These are phyloP conservation scores for Micronycteris hirsuta DNA, from an alignment of 2,113 vertebrate genomes.

Conservation along the genomic window DNA sequence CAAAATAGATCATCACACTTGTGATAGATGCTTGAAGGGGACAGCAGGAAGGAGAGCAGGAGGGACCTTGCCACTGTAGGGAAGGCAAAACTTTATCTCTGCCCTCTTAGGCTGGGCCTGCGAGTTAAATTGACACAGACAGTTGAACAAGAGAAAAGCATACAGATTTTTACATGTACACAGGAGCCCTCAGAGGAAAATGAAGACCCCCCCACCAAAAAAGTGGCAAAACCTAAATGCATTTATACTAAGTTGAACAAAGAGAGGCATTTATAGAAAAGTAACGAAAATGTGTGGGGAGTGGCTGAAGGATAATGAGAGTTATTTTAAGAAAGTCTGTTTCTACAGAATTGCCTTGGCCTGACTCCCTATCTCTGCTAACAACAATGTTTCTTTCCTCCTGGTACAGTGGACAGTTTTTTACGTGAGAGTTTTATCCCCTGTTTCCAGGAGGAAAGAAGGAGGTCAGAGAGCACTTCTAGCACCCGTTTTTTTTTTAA, in stretches of 20 bases:
- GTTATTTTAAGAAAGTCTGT: background rate
- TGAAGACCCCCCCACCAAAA: background rate
- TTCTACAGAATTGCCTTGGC: background rate
- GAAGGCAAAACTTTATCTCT: background rate
- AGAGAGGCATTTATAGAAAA: background rate
- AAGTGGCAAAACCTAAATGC: background rate
- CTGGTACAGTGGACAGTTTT: background rate
- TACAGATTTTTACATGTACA: background rate
- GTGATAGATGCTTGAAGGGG: background rate
- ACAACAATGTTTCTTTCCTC: background rate
- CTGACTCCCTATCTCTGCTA: background rate
- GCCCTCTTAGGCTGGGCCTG: background rate
- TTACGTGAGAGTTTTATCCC: background rate
- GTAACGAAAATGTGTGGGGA: background rate
- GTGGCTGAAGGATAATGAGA: background rate
- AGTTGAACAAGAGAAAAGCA: background rate
- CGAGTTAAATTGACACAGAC: background rate
- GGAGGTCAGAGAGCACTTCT: background rate
- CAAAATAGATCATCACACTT: background rate
- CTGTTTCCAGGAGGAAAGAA: background rate
- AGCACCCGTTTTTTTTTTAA: background rate
- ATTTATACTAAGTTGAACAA: background rate
- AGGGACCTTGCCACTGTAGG: background rate
- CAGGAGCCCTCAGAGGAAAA: background rate
- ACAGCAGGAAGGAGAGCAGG: background rate